These are phyloP conservation scores for Apodemus sylvaticus DNA, from an alignment of 2,113 vertebrate genomes.

Conservation along the genomic window DNA sequence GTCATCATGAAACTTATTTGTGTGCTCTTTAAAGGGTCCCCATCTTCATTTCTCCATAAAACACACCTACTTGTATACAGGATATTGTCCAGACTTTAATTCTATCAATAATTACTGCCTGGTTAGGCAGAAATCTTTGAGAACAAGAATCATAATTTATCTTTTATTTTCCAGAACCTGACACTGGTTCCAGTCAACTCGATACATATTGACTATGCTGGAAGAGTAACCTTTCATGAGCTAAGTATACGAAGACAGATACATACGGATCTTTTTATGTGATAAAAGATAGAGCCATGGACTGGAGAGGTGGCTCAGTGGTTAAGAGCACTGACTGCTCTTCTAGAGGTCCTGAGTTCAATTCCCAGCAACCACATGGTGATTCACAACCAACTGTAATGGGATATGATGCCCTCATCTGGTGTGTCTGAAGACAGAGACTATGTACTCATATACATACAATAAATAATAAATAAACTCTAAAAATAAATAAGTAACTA, in stretches of 20 bases:
- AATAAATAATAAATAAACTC: too few species aligned
- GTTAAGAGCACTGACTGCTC: too few species aligned
- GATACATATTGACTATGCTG: background rate
- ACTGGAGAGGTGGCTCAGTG: too few species aligned
- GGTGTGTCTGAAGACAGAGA: too few species aligned
- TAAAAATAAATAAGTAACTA: too few species aligned
- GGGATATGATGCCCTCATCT: too few species aligned
- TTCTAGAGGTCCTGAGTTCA: too few species aligned
- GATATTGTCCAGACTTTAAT: background rate
- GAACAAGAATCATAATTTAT: background rate
- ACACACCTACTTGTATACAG: background rate
- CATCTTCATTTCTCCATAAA: background rate
- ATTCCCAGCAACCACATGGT: too few species aligned
- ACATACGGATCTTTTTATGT: too few species aligned
- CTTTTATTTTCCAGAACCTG: background rate
- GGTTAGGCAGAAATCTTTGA: background rate
- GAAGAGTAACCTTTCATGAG: background rate
- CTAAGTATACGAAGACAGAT: background rate
- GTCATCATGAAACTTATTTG: background rate
- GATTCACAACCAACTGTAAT: too few species aligned
- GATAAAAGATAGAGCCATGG: background rate
- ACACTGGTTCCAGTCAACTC: background rate
- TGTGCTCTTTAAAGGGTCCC: background rate
- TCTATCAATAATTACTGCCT: background rate
- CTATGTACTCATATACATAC: too few species aligned